A percentile compares a stretch with the other conserved stretches of the same genome.
Evolutionary conservation across 2,888 invertebrate species (phyloP).

Genomic region (Melanophora roralis): DNA sequence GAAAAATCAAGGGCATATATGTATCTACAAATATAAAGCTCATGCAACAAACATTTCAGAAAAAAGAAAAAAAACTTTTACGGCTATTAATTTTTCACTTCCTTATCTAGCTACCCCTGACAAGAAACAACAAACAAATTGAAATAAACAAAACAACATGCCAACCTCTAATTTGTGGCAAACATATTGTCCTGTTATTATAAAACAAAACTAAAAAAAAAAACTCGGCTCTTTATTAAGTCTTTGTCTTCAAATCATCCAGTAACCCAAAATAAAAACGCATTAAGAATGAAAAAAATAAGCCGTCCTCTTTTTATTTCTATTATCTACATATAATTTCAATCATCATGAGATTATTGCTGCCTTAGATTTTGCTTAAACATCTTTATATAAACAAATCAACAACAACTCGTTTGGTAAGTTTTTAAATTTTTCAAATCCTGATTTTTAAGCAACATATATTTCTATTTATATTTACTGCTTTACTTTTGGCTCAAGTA

Average conservation of each 20-base stretch:
- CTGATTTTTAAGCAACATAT: background rate
- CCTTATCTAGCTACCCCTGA: no score
- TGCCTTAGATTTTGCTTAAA: background rate
- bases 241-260: no score
- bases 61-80: no score
- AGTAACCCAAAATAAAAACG: no score
- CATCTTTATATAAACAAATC: background rate
- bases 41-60: no score
- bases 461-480: background rate
- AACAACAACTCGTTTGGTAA: constrained; percentile 33
- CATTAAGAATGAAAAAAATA: background rate
- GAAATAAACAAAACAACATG: no score
- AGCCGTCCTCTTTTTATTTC: constrained; percentile 33
- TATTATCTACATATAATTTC: background rate
- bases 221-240: background rate
- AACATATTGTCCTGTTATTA: no score
- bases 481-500: constrained; percentile 41
- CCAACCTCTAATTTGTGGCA: no score
- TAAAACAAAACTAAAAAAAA: background rate
- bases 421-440: background rate
- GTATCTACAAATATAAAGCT: no score
- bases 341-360: background rate
- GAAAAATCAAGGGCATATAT: no score
- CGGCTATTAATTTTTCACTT: no score
- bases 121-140: background rate